Evolutionary conservation across 92 coral and sea anemone genomes (phyloP).

Genomic region (Ricordea florida): DNA sequence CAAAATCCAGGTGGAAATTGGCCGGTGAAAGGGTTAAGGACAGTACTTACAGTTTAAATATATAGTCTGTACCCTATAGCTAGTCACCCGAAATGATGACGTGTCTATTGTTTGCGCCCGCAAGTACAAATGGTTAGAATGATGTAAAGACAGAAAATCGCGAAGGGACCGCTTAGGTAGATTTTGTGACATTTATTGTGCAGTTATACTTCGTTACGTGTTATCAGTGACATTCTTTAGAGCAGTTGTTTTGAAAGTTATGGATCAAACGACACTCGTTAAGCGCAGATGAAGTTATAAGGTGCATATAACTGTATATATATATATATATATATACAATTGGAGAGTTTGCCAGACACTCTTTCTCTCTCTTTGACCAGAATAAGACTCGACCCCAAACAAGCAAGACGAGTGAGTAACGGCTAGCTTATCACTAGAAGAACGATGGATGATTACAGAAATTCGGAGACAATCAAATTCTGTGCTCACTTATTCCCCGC

Average conservation of each 20-base stretch:
- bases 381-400: neutral
- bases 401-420: neutral
- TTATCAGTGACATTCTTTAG: constrained; percentile 2
- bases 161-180: constrained; percentile 5
- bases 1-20: too few species aligned
- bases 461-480: neutral
- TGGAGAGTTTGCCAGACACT: neutral
- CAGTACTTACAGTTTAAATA: neutral
- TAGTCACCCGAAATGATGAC: neutral
- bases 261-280: constrained; percentile 9
- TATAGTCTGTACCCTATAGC: neutral
- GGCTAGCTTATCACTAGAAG: neutral
- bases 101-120: neutral
- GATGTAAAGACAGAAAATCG: neutral
- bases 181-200: constrained; percentile 2
- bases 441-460: neutral
- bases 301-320: neutral
- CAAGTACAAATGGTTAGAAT: constrained; percentile 1
- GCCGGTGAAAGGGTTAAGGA: too few species aligned
- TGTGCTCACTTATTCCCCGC: neutral
- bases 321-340: neutral
- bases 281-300: constrained; percentile 1
- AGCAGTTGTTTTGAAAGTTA: constrained; percentile 8
- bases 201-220: constrained; percentile 5
- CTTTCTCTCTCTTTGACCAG: neutral